Conservation (phyloP, 2,888 invertebrate genomes). For the Antheraea yamamai region DNA sequence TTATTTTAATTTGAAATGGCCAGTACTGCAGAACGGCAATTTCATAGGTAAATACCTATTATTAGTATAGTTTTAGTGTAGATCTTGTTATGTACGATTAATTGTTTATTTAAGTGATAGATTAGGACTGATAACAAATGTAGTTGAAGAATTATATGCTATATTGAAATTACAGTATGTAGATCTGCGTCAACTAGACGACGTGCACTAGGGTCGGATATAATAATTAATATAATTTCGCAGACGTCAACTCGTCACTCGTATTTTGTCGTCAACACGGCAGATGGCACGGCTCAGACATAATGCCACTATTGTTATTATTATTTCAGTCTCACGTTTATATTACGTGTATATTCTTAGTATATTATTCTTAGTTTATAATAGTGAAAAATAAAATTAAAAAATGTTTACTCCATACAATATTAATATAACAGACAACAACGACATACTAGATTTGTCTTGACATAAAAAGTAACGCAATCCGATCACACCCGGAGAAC, state of each 20-base stretch:
- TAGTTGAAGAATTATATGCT: not conserved
- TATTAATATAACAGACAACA: not conserved
- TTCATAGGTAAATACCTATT: too few species aligned
- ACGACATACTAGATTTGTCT: not conserved
- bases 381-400: not conserved
- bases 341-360: not conserved
- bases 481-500: too few species aligned
- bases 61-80: not conserved
- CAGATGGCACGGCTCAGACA: conserved; percentile 32
- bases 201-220: not conserved
- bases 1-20: too few species aligned
- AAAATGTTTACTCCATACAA: not conserved
- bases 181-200: not conserved
- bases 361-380: not conserved
- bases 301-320: conserved; percentile 33
- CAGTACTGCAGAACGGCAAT: too few species aligned
- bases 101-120: not conserved
- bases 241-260: conserved; percentile 60
- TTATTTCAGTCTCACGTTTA: conserved; percentile 31
- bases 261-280: conserved; percentile 45
- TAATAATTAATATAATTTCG: conserved; percentile 21
- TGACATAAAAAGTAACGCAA: not conserved
- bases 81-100: not conserved
- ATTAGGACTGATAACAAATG: conserved; percentile 26
- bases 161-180: not conserved